Conservation (phyloP, 2,888 invertebrate species). For the Micropterix aruncella region DNA sequence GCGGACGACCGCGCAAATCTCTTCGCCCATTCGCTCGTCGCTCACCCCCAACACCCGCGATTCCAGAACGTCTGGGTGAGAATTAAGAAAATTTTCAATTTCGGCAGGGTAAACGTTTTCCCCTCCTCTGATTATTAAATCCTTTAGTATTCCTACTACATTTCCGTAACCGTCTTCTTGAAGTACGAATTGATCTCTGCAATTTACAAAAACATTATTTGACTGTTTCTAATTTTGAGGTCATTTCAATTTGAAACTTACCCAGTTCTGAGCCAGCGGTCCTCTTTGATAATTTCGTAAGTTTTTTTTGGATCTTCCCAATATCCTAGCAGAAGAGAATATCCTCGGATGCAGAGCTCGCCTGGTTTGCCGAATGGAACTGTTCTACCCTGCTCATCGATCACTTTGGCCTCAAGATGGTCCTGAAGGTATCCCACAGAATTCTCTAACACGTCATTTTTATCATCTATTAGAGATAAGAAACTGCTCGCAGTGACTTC, state of each 20-base stretch:
- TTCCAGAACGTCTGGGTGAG: slow-evolving; percentile 54
- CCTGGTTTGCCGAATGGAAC: slow-evolving; percentile 49
- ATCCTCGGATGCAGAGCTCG: slow-evolving; percentile 53
- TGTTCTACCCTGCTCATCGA: slow-evolving; percentile 38
- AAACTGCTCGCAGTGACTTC: slow-evolving; percentile 28
- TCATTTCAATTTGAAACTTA: slow-evolving; percentile 16
- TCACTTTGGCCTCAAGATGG: slow-evolving; percentile 33
- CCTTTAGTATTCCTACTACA: slow-evolving; percentile 59
- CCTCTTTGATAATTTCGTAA: slow-evolving; percentile 37
- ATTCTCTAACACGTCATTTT: slow-evolving; percentile 16
- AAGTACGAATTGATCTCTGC: slow-evolving; percentile 49
- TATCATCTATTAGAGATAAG: slow-evolving; percentile 22
- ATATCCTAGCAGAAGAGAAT: slow-evolving; percentile 52
- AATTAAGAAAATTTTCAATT: slow-evolving; percentile 56
- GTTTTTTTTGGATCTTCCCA: slow-evolving; percentile 56
- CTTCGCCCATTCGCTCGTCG: slow-evolving; percentile 53
- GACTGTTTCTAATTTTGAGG: background rate
- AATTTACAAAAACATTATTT: no score
- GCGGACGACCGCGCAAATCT: slow-evolving; percentile 43
- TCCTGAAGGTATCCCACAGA: slow-evolving; percentile 28
- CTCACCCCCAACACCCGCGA: slow-evolving; percentile 44
- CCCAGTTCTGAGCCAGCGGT: slow-evolving; percentile 60
- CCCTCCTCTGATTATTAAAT: slow-evolving; percentile 68
- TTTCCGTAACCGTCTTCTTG: slow-evolving; percentile 49
- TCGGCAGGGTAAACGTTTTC: slow-evolving; percentile 73